Base-by-base conservation (phyloP, 1,140 invertebrate genomes). In the Hormaphis cornu region DNA sequence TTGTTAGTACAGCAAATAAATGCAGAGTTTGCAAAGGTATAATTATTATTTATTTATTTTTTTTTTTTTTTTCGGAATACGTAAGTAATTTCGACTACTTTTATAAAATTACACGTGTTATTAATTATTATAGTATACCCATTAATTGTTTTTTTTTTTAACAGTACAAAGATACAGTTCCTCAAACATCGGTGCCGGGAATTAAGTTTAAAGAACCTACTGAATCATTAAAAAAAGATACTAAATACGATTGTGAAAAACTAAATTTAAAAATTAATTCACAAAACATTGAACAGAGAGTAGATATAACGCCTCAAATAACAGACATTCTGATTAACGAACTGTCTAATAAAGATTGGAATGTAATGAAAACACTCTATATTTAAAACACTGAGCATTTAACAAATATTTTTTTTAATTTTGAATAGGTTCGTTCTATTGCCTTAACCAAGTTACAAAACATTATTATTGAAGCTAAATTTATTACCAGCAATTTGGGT, bases 271-370 rank as follows among this genome's bases (percentile, higher is more conserved):
- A 80, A 69, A 72, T 80, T 20, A 87, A 84, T 74, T 80, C 86
- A 7, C 81, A 84, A 63, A 89, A 91, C 76, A 75, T 88, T 40
- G 74, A 91, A 70, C 83, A 89, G 9, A 79, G 91, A 37, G 84
- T 87, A 14, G 93, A 97, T 76, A 91, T 97, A 58, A 88, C 88
- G 70, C 82, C 83, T n/a, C 87, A 89, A 74, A 88, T 97, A 50
- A 94, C 91, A 1, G 88, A 91, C 69, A 77, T 83, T 1, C 77
- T 97, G 0, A 78, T 97, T 1, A 85, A 83, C 44, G 90, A 96
- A 78, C 80, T 98, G 70, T 82, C 83, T 26, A 93, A 97, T 78
- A 97, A 95, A 79, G 94, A 95, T 77, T 97, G 94, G 94, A 97
- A 96, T 81, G 87, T 86, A n/a, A 59, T 76, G 72, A 78, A 3